These are phyloP conservation scores for Schizotus pectinicornis DNA, from an alignment of 2,888 invertebrate species.

Conservation along the genomic window DNA sequence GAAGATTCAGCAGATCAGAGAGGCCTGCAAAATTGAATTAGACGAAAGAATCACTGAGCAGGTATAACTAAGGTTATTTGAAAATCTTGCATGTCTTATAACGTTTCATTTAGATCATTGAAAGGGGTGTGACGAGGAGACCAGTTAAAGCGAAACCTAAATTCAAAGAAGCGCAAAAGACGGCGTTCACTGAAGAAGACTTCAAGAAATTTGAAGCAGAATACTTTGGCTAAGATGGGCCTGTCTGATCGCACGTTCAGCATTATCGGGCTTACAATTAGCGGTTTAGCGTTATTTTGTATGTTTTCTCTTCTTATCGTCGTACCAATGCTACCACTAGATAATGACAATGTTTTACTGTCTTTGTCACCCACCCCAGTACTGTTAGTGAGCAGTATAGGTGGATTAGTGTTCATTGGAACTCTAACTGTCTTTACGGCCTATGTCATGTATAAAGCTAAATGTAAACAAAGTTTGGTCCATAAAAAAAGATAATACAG, in stretches of 20 bases:
- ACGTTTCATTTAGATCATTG: conserved; percentile 60
- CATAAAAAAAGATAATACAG: conserved; percentile 20
- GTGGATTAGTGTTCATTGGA: conserved; percentile 50
- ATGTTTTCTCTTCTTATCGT: conserved; percentile 49
- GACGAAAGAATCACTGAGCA: conserved; percentile 45
- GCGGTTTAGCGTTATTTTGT: conserved; percentile 40
- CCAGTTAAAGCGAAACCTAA: conserved; percentile 56
- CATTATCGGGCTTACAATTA: conserved; percentile 39
- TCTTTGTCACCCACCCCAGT: conserved; percentile 42
- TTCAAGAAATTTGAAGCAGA: conserved; percentile 71
- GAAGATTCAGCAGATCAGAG: conserved; percentile 49
- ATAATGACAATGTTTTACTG: conserved; percentile 40
- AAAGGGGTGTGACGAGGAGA: conserved; percentile 62
- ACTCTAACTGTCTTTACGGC: conserved; percentile 48
- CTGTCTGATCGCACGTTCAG: conserved; percentile 44
- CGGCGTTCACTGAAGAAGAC: conserved; percentile 74
- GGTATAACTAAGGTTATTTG: conserved; percentile 26
- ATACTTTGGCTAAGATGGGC: conserved; percentile 61
- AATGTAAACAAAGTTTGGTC: conserved; percentile 7
- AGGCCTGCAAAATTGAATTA: conserved; percentile 48
- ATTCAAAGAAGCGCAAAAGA: conserved; percentile 60
- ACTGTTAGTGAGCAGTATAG: conserved; percentile 45
- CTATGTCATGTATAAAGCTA: conserved; percentile 41
- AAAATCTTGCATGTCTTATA: conserved; percentile 5
- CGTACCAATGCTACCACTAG: conserved; percentile 50